phyloP scores from a whole-genome alignment of 2,113 vertebrate genomes.

The Fulmarus glacialis region DNA sequence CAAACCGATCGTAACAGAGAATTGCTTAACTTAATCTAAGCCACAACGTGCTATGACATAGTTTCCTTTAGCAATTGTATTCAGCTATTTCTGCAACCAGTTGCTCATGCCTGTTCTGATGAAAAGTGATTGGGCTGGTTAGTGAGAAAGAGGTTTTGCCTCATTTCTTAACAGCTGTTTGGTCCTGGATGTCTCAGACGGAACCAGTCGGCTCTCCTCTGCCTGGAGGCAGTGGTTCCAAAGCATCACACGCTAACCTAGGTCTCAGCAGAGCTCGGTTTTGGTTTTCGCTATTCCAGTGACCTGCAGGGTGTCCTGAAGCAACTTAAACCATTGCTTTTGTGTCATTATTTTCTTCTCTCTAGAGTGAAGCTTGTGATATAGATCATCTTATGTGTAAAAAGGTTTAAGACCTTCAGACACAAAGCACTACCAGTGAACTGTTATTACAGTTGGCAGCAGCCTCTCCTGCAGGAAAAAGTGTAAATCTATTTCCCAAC shows the following conservation, averaged over 20 bases:
- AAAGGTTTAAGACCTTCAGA: neutral
- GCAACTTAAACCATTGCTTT: neutral
- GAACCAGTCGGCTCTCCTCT: neutral
- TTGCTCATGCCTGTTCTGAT: neutral
- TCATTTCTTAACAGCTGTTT: neutral
- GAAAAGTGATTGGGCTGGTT: neutral
- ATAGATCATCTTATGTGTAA: neutral
- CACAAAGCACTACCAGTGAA: neutral
- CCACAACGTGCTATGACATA: rapidly evolving
- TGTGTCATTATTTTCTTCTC: neutral
- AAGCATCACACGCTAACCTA: neutral
- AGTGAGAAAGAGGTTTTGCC: neutral
- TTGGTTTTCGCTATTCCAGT: neutral
- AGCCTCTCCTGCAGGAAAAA: neutral
- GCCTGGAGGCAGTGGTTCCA: neutral
- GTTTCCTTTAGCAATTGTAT: neutral
- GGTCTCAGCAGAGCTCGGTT: neutral
- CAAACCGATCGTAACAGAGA: neutral
- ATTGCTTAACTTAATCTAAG: neutral
- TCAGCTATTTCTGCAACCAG: neutral
- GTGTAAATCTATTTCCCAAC: slow-evolving; percentile 44
- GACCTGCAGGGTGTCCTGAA: neutral
- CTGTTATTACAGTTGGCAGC: neutral
- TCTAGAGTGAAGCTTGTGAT: neutral
- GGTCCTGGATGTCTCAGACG: neutral